These are phyloP conservation scores for Tor tambroides DNA, from an alignment of 2,113 vertebrate species.

Conservation along the genomic window DNA sequence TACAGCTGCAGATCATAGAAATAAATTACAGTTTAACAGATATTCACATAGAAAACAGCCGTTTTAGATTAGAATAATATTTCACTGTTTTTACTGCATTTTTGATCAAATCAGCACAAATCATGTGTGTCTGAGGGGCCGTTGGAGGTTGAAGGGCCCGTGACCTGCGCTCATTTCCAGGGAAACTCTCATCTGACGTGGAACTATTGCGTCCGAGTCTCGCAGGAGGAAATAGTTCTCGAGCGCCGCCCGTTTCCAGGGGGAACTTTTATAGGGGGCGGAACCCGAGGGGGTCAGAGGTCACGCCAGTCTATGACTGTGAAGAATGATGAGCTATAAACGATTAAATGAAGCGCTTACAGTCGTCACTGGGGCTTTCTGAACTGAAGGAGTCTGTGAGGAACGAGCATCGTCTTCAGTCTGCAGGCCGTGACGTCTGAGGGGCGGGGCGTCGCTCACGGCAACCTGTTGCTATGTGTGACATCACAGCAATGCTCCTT, in stretches of 20 bases:
- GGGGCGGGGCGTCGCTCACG: conserved; percentile 28
- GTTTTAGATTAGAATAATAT: not conserved
- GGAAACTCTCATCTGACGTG: conserved; percentile 49
- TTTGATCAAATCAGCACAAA: not conserved
- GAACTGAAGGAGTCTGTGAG: not conserved
- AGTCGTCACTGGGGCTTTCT: not conserved
- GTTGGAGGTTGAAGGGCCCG: not conserved
- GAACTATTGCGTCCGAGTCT: conserved; percentile 53
- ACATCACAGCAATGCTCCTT: conserved; percentile 56
- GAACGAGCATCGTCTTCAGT: not conserved
- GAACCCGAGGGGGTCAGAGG: conserved; percentile 55
- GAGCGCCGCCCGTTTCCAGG: conserved; percentile 55
- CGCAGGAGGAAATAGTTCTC: conserved; percentile 59
- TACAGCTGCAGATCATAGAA: too few relatives aligned
- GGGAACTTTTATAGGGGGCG: conserved; percentile 58
- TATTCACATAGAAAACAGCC: not conserved
- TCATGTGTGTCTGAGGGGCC: not conserved
- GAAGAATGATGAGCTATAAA: conserved; percentile 46
- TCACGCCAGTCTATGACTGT: conserved; percentile 45
- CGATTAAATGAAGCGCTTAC: conserved; percentile 13
- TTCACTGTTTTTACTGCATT: not conserved
- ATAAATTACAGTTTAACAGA: not conserved
- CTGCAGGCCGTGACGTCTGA: not conserved
- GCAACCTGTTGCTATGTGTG: conserved; percentile 56
- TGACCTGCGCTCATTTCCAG: conserved; percentile 47